A percentile compares a stretch with the other conserved stretches of the same genome.
Evolutionary conservation across 2,113 vertebrate genomes (phyloP).

Genomic region (Heterotilapia buettikoferi): DNA sequence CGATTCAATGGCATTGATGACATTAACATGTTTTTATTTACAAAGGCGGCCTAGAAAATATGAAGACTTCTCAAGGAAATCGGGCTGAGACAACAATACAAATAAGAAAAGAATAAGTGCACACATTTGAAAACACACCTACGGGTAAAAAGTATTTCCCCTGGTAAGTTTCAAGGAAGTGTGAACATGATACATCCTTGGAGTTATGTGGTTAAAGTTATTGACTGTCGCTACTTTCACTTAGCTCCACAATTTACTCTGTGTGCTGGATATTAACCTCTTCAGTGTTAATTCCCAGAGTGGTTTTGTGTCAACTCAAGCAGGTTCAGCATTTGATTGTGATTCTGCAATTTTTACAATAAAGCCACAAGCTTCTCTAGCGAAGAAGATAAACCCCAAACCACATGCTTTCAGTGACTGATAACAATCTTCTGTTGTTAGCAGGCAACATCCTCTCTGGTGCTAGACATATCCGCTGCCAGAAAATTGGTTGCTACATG

Average conservation of each 20-base stretch:
- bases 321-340: neutral
- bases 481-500: neutral
- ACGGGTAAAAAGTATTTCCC: neutral
- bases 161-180: neutral
- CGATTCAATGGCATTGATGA: neutral
- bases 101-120: neutral
- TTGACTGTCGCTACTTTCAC: neutral
- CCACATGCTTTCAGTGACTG: neutral
- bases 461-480: neutral
- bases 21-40: neutral
- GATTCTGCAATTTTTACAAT: neutral
- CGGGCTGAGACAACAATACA: neutral
- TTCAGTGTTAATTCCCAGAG: neutral
- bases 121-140: neutral
- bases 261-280: neutral
- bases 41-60: neutral
- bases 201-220: neutral
- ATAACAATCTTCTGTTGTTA: neutral
- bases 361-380: neutral
- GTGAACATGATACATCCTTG: neutral
- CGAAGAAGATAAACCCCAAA: neutral
- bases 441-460: neutral
- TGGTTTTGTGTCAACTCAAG: neutral
- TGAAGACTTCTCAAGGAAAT: neutral
- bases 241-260: neutral